Evolutionary conservation across 2,888 invertebrate genomes (phyloP).

Genomic region (Diadegma fenestrale): DNA sequence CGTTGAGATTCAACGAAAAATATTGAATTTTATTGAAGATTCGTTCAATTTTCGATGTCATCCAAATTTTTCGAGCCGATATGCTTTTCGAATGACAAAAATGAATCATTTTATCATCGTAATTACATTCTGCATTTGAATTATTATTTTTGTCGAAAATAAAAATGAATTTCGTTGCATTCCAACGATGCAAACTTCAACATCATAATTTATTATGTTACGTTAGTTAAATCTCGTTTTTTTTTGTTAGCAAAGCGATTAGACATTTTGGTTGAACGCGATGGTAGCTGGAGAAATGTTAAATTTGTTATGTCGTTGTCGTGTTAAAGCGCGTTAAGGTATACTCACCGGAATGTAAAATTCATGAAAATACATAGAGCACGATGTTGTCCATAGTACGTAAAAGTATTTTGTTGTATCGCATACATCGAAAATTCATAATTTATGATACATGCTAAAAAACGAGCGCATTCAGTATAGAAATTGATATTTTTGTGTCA

Average conservation of each 20-base stretch:
- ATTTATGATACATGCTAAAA: conserved; percentile 49
- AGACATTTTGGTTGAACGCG: conserved; percentile 48
- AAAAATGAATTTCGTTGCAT: too few relatives aligned
- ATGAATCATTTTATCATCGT: too few relatives aligned
- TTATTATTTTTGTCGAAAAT: too few relatives aligned
- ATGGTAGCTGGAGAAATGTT: conserved; percentile 39
- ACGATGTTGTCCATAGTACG: conserved; percentile 1
- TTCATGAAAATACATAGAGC: conserved; percentile 6
- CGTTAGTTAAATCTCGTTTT: conserved; percentile 35
- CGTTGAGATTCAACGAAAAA: too few relatives aligned
- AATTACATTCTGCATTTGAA: too few relatives aligned
- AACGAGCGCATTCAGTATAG: conserved; percentile 24
- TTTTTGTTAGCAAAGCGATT: conserved; percentile 50
- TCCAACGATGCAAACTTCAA: too few relatives aligned
- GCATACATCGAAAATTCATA: conserved; percentile 18
- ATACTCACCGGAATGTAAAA: conserved; percentile 49
- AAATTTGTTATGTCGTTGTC: background rate
- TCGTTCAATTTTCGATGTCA: too few relatives aligned
- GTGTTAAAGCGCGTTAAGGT: conserved; percentile 32
- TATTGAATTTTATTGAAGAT: too few relatives aligned
- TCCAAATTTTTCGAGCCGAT: too few relatives aligned
- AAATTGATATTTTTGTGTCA: background rate
- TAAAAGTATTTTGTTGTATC: conserved; percentile 11
- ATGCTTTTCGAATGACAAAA: too few relatives aligned
- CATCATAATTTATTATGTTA: too few relatives aligned